Base-by-base conservation (phyloP, 1,140 invertebrate genomes). In the Sitobion miscanthi region DNA sequence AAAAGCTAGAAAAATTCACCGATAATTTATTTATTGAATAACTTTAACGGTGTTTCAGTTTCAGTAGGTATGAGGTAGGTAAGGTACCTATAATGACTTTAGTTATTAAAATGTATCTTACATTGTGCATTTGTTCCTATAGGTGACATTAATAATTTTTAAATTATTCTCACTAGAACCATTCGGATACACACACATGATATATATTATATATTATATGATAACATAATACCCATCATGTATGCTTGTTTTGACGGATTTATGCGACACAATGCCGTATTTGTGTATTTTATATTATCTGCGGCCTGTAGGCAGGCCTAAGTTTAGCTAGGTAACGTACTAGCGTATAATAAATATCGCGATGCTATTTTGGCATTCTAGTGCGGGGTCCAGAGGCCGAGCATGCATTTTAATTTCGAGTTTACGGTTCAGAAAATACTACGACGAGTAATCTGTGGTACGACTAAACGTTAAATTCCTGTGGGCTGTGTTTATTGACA, bases 341-440 rank as follows among this genome's bases (percentile, higher is more conserved):
- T 47, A 47, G 30, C 11, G 30, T 69, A 69, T 17, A 77, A 77
- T 77, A 77, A 77, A 77, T 77, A 77, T n/a, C 17, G n/a, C 62
- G 14, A 77, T 14, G 11, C 30, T n/a, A 77, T 77, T 77, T 38
- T 38, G 21, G 82, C 38, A 83, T 83, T 83, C 82, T 83, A 38
- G 77, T 83, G 5, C 82, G 23, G 21, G 21, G 82, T 38, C 82
- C 38, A 42, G 35, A 35, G 23, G 38, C 23, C 42, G 38, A 42
- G 83, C 25, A 45, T 86, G 83, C 83, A 85, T 85, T 85, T 85
- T 85, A 85, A 85, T 85, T 85, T 85, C 42, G 83, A 42, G 42
- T 85, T 85, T 77, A 77, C 11, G 23, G 83, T 45, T 42, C 83
- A 85, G 38, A 38, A 85, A 85, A 85, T 42, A 85, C 83, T 9